Evolutionary conservation across 2,888 invertebrate species (phyloP).

Genomic region (Diplolepis rosae): DNA sequence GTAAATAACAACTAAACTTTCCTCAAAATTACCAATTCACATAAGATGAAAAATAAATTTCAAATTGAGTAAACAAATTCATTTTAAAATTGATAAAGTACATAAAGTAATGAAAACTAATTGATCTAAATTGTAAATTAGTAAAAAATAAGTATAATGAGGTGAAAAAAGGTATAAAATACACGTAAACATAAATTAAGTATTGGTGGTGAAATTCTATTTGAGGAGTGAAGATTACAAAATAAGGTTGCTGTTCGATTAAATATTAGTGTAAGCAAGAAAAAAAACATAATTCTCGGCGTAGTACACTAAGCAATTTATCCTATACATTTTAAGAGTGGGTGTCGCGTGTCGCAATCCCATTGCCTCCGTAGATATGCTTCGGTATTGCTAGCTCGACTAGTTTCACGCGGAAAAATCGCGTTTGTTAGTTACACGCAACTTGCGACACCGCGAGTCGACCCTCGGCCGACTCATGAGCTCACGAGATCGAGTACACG

Average conservation of each 20-base stretch:
- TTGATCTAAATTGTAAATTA: too few species aligned
- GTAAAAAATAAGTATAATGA: too few species aligned
- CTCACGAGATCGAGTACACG: conserved; percentile 37
- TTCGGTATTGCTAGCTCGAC: conserved; percentile 55
- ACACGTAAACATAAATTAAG: too few species aligned
- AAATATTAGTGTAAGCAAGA: conserved; percentile 24
- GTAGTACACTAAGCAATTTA: conserved; percentile 17
- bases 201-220: background rate
- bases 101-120: too few species aligned
- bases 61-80: too few species aligned
- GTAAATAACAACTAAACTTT: too few species aligned
- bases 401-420: conserved; percentile 69
- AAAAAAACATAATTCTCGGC: conserved; percentile 12
- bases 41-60: too few species aligned
- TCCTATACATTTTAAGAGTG: conserved; percentile 24
- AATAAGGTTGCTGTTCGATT: conserved; percentile 22
- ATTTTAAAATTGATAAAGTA: too few species aligned
- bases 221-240: background rate
- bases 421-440: conserved; percentile 69
- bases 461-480: conserved; percentile 38
- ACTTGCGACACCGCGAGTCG: conserved; percentile 65
- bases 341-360: conserved; percentile 29
- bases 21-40: too few species aligned
- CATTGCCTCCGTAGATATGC: conserved; percentile 27
- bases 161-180: too few species aligned